A percentile compares a stretch with the other conserved stretches of the same genome.
These are phyloP conservation scores for Hydrochoerus hydrochaeris DNA, from an alignment of 2,113 vertebrate species.

Conservation along the genomic window DNA sequence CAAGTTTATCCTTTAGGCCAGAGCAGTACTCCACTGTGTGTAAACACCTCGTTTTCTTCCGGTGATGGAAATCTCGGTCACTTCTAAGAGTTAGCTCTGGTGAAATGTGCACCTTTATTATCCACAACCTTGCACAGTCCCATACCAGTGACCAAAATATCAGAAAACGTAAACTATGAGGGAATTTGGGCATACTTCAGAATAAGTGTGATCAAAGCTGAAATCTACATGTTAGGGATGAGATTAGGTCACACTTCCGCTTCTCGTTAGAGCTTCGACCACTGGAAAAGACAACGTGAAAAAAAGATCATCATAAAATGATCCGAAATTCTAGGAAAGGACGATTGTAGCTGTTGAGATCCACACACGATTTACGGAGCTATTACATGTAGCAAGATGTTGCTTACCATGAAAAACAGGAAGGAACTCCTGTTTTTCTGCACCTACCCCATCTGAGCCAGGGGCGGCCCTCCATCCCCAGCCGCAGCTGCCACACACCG, in stretches of 20 bases:
- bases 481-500: fast-evolving
- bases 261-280: background rate
- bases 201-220: background rate
- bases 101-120: background rate
- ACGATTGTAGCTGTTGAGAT: fast-evolving
- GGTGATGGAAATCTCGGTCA: background rate
- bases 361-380: fast-evolving
- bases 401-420: background rate
- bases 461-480: background rate
- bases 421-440: background rate
- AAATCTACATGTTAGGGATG: background rate
- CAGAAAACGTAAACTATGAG: background rate
- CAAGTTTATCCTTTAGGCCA: background rate
- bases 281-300: background rate
- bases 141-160: no score
- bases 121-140: background rate
- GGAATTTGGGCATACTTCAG: background rate
- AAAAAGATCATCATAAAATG: background rate
- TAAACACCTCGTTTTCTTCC: background rate
- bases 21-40: background rate
- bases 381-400: no score
- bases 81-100: background rate
- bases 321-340: background rate
- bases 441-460: fast-evolving
- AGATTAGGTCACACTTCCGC: background rate